Percentiles rank a stretch among this genome's conserved stretches.
phyloP scores from a whole-genome alignment of 2,888 invertebrate species.

The Pollenia griseotomentosa region DNA sequence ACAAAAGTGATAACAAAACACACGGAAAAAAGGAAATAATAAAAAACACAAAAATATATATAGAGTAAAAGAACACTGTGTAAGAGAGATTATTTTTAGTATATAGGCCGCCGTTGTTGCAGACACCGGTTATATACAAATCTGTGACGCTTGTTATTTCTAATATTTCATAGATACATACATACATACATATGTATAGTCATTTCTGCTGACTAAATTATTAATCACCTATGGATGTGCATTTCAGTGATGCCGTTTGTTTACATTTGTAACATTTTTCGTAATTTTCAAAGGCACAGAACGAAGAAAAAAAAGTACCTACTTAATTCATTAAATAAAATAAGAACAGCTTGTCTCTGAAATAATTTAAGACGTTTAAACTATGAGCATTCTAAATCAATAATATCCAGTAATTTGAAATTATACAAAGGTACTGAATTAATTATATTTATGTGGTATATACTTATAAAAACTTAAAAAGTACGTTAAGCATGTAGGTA shows the following conservation, averaged over 20 bases:
- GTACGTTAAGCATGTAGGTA: neutral
- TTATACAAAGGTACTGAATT: no score
- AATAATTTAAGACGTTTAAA: no score
- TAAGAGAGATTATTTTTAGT: slow-evolving; percentile 40
- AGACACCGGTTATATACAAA: slow-evolving; percentile 60
- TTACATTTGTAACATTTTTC: no score
- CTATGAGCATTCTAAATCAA: no score
- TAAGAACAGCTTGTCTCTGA: no score
- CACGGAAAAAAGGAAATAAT: slow-evolving; percentile 11
- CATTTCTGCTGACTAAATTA: slow-evolving; percentile 37
- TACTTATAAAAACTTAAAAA: no score
- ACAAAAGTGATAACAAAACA: neutral
- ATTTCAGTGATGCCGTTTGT: no score
- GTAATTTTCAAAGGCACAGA: no score
- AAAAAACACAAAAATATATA: slow-evolving; percentile 13
- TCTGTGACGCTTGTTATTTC: slow-evolving; percentile 13
- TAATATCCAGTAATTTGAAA: no score
- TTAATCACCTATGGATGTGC: slow-evolving; percentile 16
- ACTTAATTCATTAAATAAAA: no score
- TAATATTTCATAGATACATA: neutral
- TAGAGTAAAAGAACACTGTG: slow-evolving; percentile 11
- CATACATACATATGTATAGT: slow-evolving; percentile 3
- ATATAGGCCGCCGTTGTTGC: slow-evolving; percentile 57
- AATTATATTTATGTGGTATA: no score
- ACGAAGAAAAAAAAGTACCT: no score